Evolutionary conservation across 2,888 invertebrate genomes (phyloP).

Genomic region (Cyrtodaria siliqua): DNA sequence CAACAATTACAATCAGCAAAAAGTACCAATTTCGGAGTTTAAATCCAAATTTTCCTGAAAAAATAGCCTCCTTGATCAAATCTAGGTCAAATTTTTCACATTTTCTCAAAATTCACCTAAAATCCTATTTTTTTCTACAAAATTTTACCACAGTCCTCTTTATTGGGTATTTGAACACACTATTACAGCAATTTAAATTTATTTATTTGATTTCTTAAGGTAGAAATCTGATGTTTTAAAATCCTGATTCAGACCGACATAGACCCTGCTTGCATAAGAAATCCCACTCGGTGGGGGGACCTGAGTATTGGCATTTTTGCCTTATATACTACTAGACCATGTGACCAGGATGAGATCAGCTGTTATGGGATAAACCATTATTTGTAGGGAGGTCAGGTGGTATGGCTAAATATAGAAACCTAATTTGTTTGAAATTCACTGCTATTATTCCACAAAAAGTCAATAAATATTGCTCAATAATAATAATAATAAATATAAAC

Average conservation of each 20-base stretch:
- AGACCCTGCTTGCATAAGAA: slow-evolving; percentile 18
- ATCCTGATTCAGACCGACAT: slow-evolving; percentile 24
- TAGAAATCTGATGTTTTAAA: slow-evolving; percentile 7
- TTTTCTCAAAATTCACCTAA: slow-evolving; percentile 18
- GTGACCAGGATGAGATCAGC: slow-evolving; percentile 31
- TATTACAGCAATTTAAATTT: slow-evolving; percentile 10
- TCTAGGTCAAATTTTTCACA: slow-evolving; percentile 7
- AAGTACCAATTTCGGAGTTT: neutral
- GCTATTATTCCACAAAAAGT: no score
- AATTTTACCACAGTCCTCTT: slow-evolving; percentile 15
- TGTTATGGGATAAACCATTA: slow-evolving; percentile 21
- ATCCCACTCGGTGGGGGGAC: slow-evolving; percentile 62
- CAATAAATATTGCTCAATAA: no score
- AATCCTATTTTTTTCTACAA: slow-evolving; percentile 14
- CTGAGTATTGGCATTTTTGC: slow-evolving; percentile 38
- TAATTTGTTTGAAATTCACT: no score
- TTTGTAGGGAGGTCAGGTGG: slow-evolving; percentile 22
- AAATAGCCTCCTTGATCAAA: neutral
- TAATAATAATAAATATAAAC: no score
- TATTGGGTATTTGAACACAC: slow-evolving; percentile 14
- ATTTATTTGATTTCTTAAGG: slow-evolving; percentile 13
- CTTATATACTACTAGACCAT: slow-evolving; percentile 53
- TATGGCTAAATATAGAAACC: slow-evolving; percentile 18
- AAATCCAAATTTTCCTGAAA: no score
- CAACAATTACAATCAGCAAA: neutral